These are phyloP conservation scores for Esox niger DNA, from an alignment of 2,113 vertebrate species.

Conservation along the genomic window DNA sequence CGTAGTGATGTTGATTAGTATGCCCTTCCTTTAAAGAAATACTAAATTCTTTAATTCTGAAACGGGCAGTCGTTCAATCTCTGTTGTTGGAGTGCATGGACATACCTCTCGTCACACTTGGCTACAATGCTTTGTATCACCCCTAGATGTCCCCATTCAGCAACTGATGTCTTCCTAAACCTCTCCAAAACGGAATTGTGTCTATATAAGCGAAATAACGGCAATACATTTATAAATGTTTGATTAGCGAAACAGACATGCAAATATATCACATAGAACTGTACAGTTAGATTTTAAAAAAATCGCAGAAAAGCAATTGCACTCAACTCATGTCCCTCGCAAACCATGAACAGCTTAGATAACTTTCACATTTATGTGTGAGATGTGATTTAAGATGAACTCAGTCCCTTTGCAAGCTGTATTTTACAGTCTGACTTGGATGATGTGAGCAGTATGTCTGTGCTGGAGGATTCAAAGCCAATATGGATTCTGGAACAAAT, in stretches of 20 bases:
- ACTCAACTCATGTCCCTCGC: neutral
- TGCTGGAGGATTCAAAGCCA: neutral
- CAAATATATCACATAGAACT: neutral
- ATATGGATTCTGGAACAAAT: neutral
- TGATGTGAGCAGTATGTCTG: neutral
- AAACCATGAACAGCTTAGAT: neutral
- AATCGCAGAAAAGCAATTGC: too few species aligned
- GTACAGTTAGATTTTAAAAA: neutral
- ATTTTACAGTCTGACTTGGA: neutral
- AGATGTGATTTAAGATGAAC: neutral
- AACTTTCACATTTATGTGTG: neutral
- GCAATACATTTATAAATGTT: neutral
- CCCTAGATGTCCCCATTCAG: constrained; percentile 73
- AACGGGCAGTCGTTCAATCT: too few species aligned
- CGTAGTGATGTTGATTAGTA: too few species aligned
- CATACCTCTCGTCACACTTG: neutral
- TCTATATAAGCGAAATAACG: constrained; percentile 21
- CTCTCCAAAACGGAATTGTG: neutral
- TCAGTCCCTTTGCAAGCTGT: neutral
- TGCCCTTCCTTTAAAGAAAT: too few species aligned
- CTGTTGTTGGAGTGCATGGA: neutral
- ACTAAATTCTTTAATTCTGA: too few species aligned
- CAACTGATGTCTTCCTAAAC: constrained; percentile 48
- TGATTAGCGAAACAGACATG: neutral
- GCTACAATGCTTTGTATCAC: constrained; percentile 45